These are phyloP conservation scores for Epistrophe eligans DNA, from an alignment of 2,888 invertebrate species.

Conservation along the genomic window DNA sequence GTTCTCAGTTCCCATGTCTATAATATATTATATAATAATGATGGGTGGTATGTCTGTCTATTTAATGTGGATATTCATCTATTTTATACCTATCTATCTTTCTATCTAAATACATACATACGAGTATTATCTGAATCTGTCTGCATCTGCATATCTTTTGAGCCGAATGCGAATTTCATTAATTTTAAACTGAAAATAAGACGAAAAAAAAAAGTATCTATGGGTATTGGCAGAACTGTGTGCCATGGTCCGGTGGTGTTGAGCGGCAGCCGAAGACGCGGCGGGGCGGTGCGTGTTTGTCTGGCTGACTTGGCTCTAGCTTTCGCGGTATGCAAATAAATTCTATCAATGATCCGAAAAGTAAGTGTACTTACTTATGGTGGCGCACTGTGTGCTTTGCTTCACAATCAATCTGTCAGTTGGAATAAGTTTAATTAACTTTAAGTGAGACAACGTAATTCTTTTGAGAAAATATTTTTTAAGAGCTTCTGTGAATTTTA, in stretches of 20 bases:
- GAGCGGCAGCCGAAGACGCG: no score
- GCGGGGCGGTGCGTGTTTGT: neutral
- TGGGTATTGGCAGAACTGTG: conserved; percentile 2
- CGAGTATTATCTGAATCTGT: conserved; percentile 20
- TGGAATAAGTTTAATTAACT: conserved; percentile 60
- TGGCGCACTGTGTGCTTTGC: conserved; percentile 45
- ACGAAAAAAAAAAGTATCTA: neutral
- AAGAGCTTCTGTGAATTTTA: conserved; percentile 4
- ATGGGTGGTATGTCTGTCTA: conserved; percentile 31
- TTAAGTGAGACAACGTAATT: conserved; percentile 47
- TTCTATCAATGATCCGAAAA: conserved; percentile 56
- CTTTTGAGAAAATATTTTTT: conserved; percentile 13
- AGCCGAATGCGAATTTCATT: conserved; percentile 74
- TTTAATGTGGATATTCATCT: conserved; percentile 44
- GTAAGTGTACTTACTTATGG: conserved; percentile 52
- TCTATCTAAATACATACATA: neutral
- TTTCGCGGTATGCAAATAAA: conserved; percentile 50
- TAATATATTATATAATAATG: conserved; percentile 21
- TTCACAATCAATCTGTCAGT: conserved; percentile 67
- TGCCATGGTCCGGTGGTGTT: neutral
- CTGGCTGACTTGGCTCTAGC: neutral
- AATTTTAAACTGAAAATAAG: conserved; percentile 64
- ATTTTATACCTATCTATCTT: conserved; percentile 24
- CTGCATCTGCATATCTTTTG: conserved; percentile 62
- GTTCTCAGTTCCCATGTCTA: neutral